These are phyloP conservation scores for Corythornis vintsioides DNA, from an alignment of 2,113 vertebrate species.

Conservation along the genomic window DNA sequence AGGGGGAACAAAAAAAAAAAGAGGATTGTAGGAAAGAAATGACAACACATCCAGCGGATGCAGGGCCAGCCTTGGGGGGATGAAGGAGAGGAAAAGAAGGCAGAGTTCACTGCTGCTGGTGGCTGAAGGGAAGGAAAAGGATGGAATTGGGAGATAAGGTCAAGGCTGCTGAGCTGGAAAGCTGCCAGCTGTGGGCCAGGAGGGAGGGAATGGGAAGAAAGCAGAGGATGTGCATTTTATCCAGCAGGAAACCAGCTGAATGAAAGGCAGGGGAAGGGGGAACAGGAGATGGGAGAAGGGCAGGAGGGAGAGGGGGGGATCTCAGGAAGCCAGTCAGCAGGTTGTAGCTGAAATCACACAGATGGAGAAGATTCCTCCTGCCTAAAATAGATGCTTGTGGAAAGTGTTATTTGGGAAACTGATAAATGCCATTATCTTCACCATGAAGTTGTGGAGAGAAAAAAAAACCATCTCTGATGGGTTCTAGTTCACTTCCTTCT, in stretches of 20 bases:
- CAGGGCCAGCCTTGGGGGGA: constrained; percentile 7
- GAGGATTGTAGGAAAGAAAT: not conserved
- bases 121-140: constrained; percentile 41
- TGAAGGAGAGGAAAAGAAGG: not conserved
- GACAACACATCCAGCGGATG: constrained; percentile 45
- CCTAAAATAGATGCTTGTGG: not conserved
- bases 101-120: not conserved
- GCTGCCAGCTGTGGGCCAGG: not conserved
- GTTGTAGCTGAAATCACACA: not conserved
- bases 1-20: not conserved
- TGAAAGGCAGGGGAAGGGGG: not conserved
- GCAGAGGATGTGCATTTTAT: constrained; percentile 8
- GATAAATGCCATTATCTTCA: not conserved
- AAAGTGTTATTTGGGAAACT: not conserved
- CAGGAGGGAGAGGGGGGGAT: not conserved
- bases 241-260: constrained; percentile 16
- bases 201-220: constrained; percentile 40
- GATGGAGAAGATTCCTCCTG: not conserved
- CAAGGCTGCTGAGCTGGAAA: constrained; percentile 41
- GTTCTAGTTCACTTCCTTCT: not conserved
- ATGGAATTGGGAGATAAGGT: constrained; percentile 39
- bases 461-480: not conserved
- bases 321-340: not conserved
- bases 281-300: not conserved
- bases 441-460: not conserved